Percentiles rank a stretch among this genome's conserved stretches.
phyloP scores from a whole-genome alignment of 2,888 invertebrate species.

The Drosophila fungiperda region DNA sequence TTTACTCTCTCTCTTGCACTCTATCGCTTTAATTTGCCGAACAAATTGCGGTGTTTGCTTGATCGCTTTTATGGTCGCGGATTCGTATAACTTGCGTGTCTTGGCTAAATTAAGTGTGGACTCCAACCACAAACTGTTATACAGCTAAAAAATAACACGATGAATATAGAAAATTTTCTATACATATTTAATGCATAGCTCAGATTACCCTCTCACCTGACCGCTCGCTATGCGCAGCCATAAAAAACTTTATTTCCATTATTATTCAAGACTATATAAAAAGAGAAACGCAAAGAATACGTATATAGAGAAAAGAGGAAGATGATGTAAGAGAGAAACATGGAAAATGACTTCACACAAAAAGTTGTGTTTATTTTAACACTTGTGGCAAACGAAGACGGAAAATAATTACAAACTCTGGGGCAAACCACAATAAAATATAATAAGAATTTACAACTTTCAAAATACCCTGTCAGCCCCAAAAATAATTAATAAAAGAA shows the following conservation, averaged over 20 bases:
- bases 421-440: conserved; percentile 24
- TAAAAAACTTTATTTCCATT: conserved; percentile 54
- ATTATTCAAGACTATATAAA: conserved; percentile 52
- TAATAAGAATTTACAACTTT: background rate
- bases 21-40: background rate
- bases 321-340: conserved; percentile 11
- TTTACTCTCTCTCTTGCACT: background rate
- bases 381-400: conserved; percentile 71
- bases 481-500: background rate
- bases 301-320: too few relatives aligned
- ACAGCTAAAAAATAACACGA: background rate
- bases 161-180: conserved; percentile 44
- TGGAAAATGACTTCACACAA: conserved; percentile 71
- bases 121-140: conserved; percentile 57
- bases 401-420: conserved; percentile 79
- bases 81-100: conserved; percentile 10
- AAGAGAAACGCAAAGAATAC: conserved; percentile 17
- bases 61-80: conserved; percentile 42
- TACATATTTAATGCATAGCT: conserved; percentile 54
- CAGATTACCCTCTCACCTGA: conserved; percentile 1
- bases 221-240: background rate
- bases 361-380: conserved; percentile 76
- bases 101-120: conserved; percentile 37
- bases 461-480: conserved; percentile 17
- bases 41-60: conserved; percentile 30